Base-by-base conservation (phyloP, 2,888 invertebrate species). In the Marasmarcha lunaedactyla region DNA sequence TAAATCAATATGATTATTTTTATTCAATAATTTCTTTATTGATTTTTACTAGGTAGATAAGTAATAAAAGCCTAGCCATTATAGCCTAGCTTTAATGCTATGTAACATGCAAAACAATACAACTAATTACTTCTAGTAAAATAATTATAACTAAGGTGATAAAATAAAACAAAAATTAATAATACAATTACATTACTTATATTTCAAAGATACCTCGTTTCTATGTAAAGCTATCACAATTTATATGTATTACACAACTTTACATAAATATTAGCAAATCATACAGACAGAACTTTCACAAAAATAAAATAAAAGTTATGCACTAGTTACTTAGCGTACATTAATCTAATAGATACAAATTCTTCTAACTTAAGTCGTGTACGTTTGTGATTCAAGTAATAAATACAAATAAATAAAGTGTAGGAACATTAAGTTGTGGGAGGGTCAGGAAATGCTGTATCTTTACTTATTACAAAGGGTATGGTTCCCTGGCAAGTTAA, bases 221-320 rank as follows among this genome's bases (percentile, higher is more conserved):
- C 74, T 78, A 79, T 66, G 67, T 79, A 79, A 81, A 79, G 81
- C 78, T 79, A 74, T 81, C 78, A 78, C 76, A 77, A 77, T 72
- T 76, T 77, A 78, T 67, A 71, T 67, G 20, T 69, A 54, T 53
- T 57, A 54, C 50, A 63, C 66, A 63, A 60, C 50, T 57, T 55
- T 52, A 59, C 53, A 37, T 41, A 39, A 26, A 37, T 54, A 63
- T 65, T 71, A 71, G 76, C 74, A 73, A 67, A 66, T 57, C 64
- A 71, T 71, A 77, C 71, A 77, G 65, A n/a, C n/a, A n/a, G n/a
- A n/a, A 74, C 67, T 74, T 65, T 64, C 54, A 68, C 56, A 66
- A 59, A 61, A 49, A 68, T 65, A 63, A 63, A 49, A 50, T 14
- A 60, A 53, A 61, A 63, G 56, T 52, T 56, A 57, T 54, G 58